Percentiles rank a stretch among this genome's conserved stretches.
Evolutionary conservation across 2,888 invertebrate species (phyloP).

Genomic region (Clitarchus hookeri): DNA sequence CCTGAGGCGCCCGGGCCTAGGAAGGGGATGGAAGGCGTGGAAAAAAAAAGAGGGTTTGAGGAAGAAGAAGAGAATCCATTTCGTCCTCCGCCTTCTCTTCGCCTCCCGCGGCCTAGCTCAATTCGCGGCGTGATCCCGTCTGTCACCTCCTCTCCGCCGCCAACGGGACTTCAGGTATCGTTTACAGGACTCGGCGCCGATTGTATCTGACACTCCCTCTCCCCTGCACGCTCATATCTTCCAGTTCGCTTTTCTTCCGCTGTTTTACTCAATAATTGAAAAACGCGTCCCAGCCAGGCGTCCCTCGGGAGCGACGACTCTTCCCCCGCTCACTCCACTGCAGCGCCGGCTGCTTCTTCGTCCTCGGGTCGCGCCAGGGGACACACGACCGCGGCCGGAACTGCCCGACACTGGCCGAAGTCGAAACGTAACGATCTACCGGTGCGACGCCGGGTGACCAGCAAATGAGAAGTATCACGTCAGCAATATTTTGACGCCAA

Average conservation of each 20-base stretch:
- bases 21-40: not conserved
- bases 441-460: not conserved
- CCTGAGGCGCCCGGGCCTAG: not conserved
- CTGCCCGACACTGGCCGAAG: not conserved
- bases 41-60: not conserved
- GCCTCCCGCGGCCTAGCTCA: not conserved
- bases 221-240: not conserved
- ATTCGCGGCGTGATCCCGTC: not conserved
- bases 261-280: constrained; percentile 42
- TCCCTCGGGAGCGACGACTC: too few relatives aligned
- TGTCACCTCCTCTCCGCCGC: not conserved
- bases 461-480: too few relatives aligned
- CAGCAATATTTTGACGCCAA: too few relatives aligned
- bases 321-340: not conserved
- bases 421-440: not conserved
- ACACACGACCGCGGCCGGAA: not conserved
- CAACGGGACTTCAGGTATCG: not conserved
- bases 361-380: not conserved
- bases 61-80: constrained; percentile 19
- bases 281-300: constrained; percentile 38
- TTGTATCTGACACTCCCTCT: constrained; percentile 14
- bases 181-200: constrained; percentile 11
- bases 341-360: too few relatives aligned
- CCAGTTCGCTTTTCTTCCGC: constrained; percentile 36
- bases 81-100: not conserved